Evolutionary conservation across 37 sponge, comb jelly and placozoan genomes (phyloP), one percentile per base, ranked within the genome.

Genomic region (Theonella swinhoei): DNA sequence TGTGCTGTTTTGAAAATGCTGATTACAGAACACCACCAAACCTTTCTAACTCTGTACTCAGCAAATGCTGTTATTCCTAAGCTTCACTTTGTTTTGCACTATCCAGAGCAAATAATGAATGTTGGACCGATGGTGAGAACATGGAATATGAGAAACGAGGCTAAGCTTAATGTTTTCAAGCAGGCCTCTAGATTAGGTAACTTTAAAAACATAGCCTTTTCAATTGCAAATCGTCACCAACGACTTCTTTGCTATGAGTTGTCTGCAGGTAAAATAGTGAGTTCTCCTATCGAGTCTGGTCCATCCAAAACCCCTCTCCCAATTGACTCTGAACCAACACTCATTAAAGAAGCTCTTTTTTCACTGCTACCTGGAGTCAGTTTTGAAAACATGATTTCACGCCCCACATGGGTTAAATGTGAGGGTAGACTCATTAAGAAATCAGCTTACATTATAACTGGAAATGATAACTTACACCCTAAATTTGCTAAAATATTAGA

Each of bases 141-240:
- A 30, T 84, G 77, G 85, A 84, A 69, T 62, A 84, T 84, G 77
- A 32, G 85, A 37, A 29, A 84, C 32, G 85, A 84, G 68, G 85
- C 85, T 1, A 84, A 84, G 47, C 43, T 84, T 1, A 29, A 68
- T 30, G 67, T 84, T n/a, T 76, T 75, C 39, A 84, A 84, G 47
- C 47, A 31, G 39, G 68, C 70, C 3, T 62, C 76, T 33, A 60
- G 67, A 29, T 22, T 65, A n/a, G 68, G 68, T 29, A 84, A 84
- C 28, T 76, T 84, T 43, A 84, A 84, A 67, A 84, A 83, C 36
- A 74, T 83, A 14, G 66, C 83, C 40, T 36, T 73, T n/a, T n/a
- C n/a, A n/a, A n/a, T n/a, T n/a, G n/a, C n/a, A n/a, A 37, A 62
- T 72, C 42, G 74, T 14, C 83, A 73, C 28, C 83, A 83, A 30